phyloP scores from a whole-genome alignment of 2,797 vertebrate species.

The Geotrypetes seraphini region DNA sequence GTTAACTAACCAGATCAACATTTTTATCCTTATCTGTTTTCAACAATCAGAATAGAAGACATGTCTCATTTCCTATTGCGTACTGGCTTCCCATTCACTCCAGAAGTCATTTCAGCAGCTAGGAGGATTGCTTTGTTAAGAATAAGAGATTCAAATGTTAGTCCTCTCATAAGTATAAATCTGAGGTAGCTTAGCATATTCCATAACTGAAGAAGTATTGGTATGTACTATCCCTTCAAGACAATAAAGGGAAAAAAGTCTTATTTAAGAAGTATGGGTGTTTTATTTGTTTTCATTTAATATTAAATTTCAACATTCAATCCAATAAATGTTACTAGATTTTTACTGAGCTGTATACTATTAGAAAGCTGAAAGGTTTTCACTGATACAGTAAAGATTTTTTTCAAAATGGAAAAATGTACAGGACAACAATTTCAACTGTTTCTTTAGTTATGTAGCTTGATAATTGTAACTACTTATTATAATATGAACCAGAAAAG shows the following conservation, averaged over 20 bases:
- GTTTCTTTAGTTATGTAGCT: conserved; percentile 33
- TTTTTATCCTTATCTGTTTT: no score
- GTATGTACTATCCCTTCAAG: no score
- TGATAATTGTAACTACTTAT: conserved; percentile 35
- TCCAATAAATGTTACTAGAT: conserved; percentile 16
- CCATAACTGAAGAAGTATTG: no score
- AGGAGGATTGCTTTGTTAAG: no score
- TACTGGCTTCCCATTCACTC: no score
- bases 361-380: conserved; percentile 5
- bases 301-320: conserved; percentile 11
- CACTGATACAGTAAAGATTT: conserved; percentile 14
- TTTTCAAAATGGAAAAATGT: conserved; percentile 19
- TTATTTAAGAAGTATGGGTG: neutral
- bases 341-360: conserved; percentile 9
- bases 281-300: neutral
- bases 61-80: no score
- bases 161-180: no score
- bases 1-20: no score
- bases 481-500: conserved; percentile 36
- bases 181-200: no score
- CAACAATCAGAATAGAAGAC: no score
- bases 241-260: neutral
- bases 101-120: no score
- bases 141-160: no score
- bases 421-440: conserved; percentile 22